These are phyloP conservation scores for Tuberolachnus salignus DNA, from an alignment of 2,888 invertebrate genomes.

Conservation along the genomic window DNA sequence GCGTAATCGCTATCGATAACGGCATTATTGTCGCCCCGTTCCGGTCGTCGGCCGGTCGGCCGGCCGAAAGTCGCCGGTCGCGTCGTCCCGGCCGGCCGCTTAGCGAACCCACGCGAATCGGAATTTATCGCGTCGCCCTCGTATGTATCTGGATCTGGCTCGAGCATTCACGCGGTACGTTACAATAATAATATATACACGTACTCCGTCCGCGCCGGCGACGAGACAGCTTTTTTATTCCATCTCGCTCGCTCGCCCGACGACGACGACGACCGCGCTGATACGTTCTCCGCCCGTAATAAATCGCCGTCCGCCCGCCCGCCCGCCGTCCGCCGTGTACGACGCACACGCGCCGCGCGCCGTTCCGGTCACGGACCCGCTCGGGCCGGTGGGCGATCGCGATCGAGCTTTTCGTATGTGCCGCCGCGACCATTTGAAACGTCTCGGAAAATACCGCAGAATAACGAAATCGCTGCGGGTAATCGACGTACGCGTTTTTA, in stretches of 20 bases:
- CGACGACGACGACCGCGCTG: too few species aligned
- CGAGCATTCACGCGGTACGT: neutral
- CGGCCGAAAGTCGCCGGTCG: neutral
- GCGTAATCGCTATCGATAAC: too few species aligned
- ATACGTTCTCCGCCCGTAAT: neutral
- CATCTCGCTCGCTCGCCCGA: too few species aligned
- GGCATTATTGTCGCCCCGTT: neutral
- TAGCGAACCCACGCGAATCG: conserved; percentile 32
- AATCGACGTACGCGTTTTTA: too few species aligned
- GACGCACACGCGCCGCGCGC: neutral
- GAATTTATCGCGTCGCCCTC: conserved; percentile 30
- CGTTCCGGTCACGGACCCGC: conserved; percentile 37
- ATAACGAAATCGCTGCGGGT: too few species aligned
- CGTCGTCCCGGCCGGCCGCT: neutral
- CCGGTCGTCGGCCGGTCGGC: too few species aligned
- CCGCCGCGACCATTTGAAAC: too few species aligned
- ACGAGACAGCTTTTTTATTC: conserved; percentile 5
- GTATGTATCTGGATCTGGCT: neutral
- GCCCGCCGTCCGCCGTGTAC: too few species aligned
- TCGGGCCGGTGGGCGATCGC: conserved; percentile 20
- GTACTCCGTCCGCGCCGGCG: neutral
- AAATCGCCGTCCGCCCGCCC: conserved; percentile 16
- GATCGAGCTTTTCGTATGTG: conserved; percentile 22
- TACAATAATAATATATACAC: too few species aligned
- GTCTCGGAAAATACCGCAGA: too few species aligned